These are phyloP conservation scores for Periophthalmodon schlosseri DNA, from an alignment of 2,113 vertebrate species.

Conservation along the genomic window DNA sequence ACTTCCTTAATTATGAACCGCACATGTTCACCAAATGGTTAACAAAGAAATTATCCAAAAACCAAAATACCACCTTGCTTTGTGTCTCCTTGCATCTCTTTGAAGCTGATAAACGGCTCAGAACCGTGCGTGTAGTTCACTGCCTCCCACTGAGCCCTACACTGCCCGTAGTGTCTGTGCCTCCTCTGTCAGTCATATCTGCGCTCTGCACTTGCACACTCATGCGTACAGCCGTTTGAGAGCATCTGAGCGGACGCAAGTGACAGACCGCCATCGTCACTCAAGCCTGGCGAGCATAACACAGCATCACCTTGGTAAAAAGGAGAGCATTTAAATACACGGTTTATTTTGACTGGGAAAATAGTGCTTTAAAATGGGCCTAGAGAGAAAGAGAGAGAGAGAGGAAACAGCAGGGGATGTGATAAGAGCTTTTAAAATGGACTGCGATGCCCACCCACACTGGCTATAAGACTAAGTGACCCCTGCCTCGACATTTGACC, in stretches of 20 bases:
- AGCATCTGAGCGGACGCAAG: constrained; percentile 45
- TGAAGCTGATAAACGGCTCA: constrained; percentile 14
- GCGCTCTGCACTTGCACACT: constrained; percentile 43
- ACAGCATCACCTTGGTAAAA: constrained; percentile 54
- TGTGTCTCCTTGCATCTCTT: neutral
- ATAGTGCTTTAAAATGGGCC: constrained; percentile 30
- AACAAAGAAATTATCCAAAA: neutral
- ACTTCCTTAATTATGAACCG: neutral
- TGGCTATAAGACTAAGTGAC: constrained; percentile 32
- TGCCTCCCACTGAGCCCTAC: constrained; percentile 29
- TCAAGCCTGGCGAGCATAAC: constrained; percentile 50
- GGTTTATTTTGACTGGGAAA: constrained; percentile 52
- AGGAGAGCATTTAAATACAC: constrained; percentile 37
- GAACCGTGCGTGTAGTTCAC: constrained; percentile 31
- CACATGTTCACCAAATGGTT: neutral
- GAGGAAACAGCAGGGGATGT: constrained; percentile 32
- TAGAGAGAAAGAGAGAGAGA: constrained; percentile 1
- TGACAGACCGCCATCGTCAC: constrained; percentile 61
- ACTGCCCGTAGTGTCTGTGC: constrained; percentile 1
- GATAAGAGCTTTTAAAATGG: constrained; percentile 44
- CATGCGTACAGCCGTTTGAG: constrained; percentile 21
- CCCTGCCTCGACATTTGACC: constrained; percentile 25
- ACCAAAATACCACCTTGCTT: neutral
- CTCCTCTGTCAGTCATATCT: constrained; percentile 52
- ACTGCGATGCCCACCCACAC: constrained; percentile 39